phyloP scores from a whole-genome alignment of 2,888 invertebrate genomes.

The Idaea dimidiata region DNA sequence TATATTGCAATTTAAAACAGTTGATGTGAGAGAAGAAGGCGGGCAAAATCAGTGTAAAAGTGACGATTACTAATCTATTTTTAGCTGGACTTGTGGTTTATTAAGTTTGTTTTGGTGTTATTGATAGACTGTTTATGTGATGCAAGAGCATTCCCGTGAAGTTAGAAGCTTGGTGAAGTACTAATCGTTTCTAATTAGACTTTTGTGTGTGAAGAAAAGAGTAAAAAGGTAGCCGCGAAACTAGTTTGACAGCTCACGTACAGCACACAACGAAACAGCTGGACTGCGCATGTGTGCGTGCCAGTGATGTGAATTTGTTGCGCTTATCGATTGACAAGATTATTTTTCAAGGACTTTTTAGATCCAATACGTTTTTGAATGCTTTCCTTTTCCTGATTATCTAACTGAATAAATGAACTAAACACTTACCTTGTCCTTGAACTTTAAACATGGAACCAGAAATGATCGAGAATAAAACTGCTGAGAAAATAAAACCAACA shows the following conservation, averaged over 20 bases:
- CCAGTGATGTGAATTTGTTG: slow-evolving; percentile 74
- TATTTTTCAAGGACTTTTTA: slow-evolving; percentile 67
- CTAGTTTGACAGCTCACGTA: slow-evolving; percentile 75
- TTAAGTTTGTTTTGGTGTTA: slow-evolving; percentile 47
- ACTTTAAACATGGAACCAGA: slow-evolving; percentile 50
- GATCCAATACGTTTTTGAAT: slow-evolving; percentile 21
- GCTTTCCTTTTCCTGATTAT: slow-evolving; percentile 2
- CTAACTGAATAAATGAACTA: slow-evolving; percentile 11
- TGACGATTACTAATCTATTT: slow-evolving; percentile 70
- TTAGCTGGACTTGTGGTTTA: slow-evolving; percentile 62
- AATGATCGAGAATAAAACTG: slow-evolving; percentile 38
- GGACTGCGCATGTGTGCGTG: slow-evolving; percentile 62
- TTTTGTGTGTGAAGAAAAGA: slow-evolving; percentile 32
- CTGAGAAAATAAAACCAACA: slow-evolving; percentile 37
- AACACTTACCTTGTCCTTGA: slow-evolving; percentile 7
- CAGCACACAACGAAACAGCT: slow-evolving; percentile 40
- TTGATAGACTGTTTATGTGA: slow-evolving; percentile 29
- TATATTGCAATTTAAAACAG: slow-evolving; percentile 35
- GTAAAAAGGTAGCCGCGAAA: slow-evolving; percentile 63
- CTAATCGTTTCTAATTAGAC: slow-evolving; percentile 36
- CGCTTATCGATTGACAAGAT: slow-evolving; percentile 75
- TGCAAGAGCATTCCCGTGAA: slow-evolving; percentile 35
- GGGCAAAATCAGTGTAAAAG: slow-evolving; percentile 71
- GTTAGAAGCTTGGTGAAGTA: slow-evolving; percentile 28
- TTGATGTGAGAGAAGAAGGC: slow-evolving; percentile 62